Evolutionary conservation across 2,113 vertebrate genomes (phyloP), one percentile per base, ranked within the genome.

Genomic region (Stegastes partitus): DNA sequence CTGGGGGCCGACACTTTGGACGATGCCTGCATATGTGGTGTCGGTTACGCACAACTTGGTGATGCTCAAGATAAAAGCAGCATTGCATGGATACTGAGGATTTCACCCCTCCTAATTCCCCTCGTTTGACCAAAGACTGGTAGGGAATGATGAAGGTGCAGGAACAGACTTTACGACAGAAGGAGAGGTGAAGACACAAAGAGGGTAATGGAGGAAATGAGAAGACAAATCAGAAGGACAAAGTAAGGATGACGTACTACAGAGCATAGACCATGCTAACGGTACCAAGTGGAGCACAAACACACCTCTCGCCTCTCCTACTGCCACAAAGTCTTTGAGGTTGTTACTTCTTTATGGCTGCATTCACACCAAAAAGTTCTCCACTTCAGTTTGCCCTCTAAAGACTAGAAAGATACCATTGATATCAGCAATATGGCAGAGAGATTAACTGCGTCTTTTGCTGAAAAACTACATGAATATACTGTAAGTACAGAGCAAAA

Each of bases 51-150:
- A 37, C 34, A 31, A 77, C 80, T 76, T 79, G 73, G 80, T 57
- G 83, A 78, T 45, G 84, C 77, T 86, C 7, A 2, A 85, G 74
- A 81, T 72, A 79, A 73, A 88, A 93, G 90, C 91, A 92, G 91
- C 90, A 88, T 88, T 90, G 68, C 78, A 86, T 91, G 90, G 82
- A 89, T 78, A 84, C 57, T 84, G 88, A 89, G 67, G 79, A 81
- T 78, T 84, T 74, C 34, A 14, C 75, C 57, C 68, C 64, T 75
- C 58, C 50, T 23, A 54, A 68, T 74, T 82, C 74, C 79, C 77
- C 63, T 63, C 45, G 12, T 75, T 83, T 63, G 68, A 62, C 79
- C 61, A 67, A 82, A 79, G 54, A 51, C 53, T n/a, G 53, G 53
- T 49, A 68, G 79, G 86, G 84, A 90, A 85, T 86, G 77, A 86